These are phyloP conservation scores for Dinomys branickii DNA, from an alignment of 2,113 vertebrate genomes.

Conservation along the genomic window DNA sequence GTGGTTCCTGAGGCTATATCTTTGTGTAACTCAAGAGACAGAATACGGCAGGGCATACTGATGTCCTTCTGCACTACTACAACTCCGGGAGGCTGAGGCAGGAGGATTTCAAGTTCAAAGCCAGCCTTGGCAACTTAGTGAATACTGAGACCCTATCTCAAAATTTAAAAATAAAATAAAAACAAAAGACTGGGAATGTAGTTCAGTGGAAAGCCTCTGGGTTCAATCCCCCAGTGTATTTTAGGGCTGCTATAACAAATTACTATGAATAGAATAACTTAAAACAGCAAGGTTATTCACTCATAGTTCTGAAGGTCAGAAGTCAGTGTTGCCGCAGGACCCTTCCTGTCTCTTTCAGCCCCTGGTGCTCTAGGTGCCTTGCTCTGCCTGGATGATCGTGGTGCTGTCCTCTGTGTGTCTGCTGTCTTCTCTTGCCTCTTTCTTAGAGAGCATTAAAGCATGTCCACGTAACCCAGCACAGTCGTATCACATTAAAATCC, in stretches of 20 bases:
- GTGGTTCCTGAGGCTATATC: background rate
- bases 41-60: background rate
- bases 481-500: background rate
- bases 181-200: background rate
- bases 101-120: background rate
- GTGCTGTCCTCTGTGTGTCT: background rate
- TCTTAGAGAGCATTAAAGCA: background rate
- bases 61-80: background rate
- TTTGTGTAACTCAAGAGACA: background rate
- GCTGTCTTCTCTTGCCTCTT: background rate
- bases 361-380: background rate
- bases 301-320: background rate
- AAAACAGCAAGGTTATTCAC: background rate
- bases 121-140: background rate
- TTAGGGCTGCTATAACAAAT: background rate
- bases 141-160: background rate
- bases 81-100: background rate
- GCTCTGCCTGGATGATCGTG: background rate
- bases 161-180: background rate
- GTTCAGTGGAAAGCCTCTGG: background rate
- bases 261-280: background rate
- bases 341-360: background rate
- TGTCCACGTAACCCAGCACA: background rate
- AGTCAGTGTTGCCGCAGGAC: background rate
- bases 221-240: background rate